Evolutionary conservation across 1,140 invertebrate genomes (phyloP).

Genomic region (Panagrolaimus sp.): DNA sequence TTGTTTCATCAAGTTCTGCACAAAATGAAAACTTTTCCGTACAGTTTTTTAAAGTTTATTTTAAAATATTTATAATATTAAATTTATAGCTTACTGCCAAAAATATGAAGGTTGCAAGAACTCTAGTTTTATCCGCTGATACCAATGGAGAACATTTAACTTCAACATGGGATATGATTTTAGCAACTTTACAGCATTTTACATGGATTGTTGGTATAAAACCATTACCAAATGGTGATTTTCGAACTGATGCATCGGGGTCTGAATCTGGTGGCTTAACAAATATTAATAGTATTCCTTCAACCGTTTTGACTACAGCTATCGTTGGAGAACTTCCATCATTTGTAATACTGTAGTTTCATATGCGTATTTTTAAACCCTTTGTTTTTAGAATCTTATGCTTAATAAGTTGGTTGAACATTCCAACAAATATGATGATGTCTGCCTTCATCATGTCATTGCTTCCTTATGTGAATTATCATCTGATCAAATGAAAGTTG

Average conservation of each 20-base stretch:
- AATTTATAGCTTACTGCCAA: conserved; percentile 74
- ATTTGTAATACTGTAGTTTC: conserved; percentile 39
- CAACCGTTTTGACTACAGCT: conserved; percentile 84
- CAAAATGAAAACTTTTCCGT: too few relatives aligned
- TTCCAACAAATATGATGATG: conserved; percentile 70
- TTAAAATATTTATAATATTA: too few relatives aligned
- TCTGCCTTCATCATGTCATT: conserved; percentile 87
- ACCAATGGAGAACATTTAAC: conserved; percentile 84
- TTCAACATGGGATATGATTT: conserved; percentile 86
- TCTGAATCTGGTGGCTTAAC: conserved; percentile 21
- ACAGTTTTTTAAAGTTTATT: too few relatives aligned
- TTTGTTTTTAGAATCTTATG: conserved; percentile 56
- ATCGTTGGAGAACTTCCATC: conserved; percentile 89
- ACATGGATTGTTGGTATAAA: conserved; percentile 96
- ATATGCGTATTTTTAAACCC: background rate
- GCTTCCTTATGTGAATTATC: conserved; percentile 86
- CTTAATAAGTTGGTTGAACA: conserved; percentile 60
- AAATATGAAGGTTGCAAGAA: conserved; percentile 90
- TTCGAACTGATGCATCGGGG: conserved; percentile 18
- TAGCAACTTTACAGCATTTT: conserved; percentile 86
- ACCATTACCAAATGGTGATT: conserved; percentile 47
- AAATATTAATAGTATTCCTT: conserved; percentile 44
- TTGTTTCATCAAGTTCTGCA: conserved; percentile 67
- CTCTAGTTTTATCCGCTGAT: conserved; percentile 78
- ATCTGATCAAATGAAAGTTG: conserved; percentile 69